Base-by-base conservation (phyloP, 2,113 vertebrate species). In the Eolophus roseicapilla region DNA sequence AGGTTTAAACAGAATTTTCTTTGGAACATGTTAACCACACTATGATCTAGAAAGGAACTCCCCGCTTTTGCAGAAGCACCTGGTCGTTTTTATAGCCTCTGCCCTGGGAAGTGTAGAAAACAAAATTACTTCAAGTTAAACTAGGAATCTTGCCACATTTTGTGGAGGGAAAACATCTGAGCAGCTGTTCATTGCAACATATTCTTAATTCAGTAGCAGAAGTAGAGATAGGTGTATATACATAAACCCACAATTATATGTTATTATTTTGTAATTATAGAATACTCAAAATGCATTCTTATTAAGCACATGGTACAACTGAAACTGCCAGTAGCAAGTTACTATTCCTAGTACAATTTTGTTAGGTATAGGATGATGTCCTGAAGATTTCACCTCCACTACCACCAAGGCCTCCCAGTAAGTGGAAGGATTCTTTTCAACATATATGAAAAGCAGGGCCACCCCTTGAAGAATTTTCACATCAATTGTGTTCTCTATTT, bases 391-490 rank as follows among this genome's bases (percentile, higher is more conserved):
- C 69, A 68, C 76, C 52, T 95, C 19, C 1, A 62, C 46, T 59
- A 77, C 55, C 7, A 5, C 70, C 47, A 75, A 92, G 83, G 71
- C 65, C 52, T 88, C 50, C 74, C 69, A 53, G 81, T 47, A 81
- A 92, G 65, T 28, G 28, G 76, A 96, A 95, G 27, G n/a, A 91
- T 62, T 95, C 69, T 92, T 96, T 96, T 94, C 77, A 79, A 68
- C 77, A 64, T 90, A 92, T 95, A 88, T 82, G 93, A 92, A 96
- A 96, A 96, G 80, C 65, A 84, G 92, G 88, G 28, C 63, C 50
- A 90, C 39, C 59, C 73, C 88, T 85, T 87, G 86, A 94, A 95
- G 88, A 96, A 90, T 60, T 93, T 86, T 88, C 80, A 84, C 24
- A 0, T 93, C 92, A 91, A 27, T 86, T 94, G 82, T 87, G 93